Evolutionary conservation across 2,888 invertebrate species (phyloP).

Genomic region (Lydus trimaculatus): DNA sequence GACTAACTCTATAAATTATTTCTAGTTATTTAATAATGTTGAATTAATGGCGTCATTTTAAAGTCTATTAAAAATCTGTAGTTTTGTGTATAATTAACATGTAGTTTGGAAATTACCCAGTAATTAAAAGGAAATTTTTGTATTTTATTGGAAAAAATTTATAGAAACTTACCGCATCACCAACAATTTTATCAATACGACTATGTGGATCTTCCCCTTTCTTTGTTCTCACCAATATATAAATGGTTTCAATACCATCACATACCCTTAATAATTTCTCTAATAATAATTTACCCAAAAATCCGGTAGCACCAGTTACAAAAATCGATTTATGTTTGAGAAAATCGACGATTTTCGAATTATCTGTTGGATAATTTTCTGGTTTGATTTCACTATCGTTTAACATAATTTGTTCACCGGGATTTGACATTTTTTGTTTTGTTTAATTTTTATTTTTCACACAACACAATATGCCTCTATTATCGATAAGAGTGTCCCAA

Average conservation of each 20-base stretch:
- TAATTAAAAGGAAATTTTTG: too few relatives aligned
- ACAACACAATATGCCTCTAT: background rate
- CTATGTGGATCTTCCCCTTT: constrained; percentile 21
- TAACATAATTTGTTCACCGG: background rate
- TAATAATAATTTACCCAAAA: constrained; percentile 63
- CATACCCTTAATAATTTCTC: constrained; percentile 67
- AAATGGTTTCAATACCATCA: constrained; percentile 30
- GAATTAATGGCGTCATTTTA: too few relatives aligned
- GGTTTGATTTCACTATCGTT: background rate
- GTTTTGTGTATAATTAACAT: too few relatives aligned
- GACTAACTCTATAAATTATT: too few relatives aligned
- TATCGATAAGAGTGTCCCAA: background rate
- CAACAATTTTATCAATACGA: constrained; percentile 32
- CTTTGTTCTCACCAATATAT: constrained; percentile 33
- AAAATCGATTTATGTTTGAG: constrained; percentile 54
- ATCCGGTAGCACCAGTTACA: constrained; percentile 64
- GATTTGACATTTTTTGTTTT: background rate
- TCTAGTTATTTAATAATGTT: too few relatives aligned
- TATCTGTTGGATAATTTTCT: background rate
- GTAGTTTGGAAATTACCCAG: too few relatives aligned
- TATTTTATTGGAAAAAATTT: too few relatives aligned
- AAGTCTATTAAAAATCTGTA: too few relatives aligned
- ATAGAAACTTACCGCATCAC: constrained; percentile 26
- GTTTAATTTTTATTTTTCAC: background rate
- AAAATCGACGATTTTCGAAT: constrained; percentile 44